These are phyloP conservation scores for Oikopleura vanhoeffeni DNA, from an alignment of 23 tunicate genomes.

Conservation along the genomic window DNA sequence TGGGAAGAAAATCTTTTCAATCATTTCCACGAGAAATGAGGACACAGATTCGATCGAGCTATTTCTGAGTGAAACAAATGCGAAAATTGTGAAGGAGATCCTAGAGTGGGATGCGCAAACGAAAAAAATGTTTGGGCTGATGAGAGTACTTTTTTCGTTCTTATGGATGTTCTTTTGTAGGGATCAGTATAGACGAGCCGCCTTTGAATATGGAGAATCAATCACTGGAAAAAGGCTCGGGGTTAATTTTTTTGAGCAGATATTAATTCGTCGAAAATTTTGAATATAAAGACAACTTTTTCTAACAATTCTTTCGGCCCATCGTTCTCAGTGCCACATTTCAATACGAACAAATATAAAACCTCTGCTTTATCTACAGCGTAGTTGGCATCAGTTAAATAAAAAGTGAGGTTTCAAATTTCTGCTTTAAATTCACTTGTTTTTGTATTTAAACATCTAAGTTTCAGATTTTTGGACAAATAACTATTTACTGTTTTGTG, in stretches of 20 bases:
- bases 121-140: not conserved
- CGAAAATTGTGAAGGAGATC: not conserved
- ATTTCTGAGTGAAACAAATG: not conserved
- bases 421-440: too few relatives aligned
- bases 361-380: too few relatives aligned
- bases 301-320: too few relatives aligned
- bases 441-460: too few relatives aligned
- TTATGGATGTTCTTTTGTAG: slow-evolving; percentile 8
- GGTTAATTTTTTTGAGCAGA: too few relatives aligned
- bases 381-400: too few relatives aligned
- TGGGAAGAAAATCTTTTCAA: not conserved
- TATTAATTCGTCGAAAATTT: too few relatives aligned
- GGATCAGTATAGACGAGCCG: slow-evolving; percentile 1
- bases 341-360: not conserved
- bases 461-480: too few relatives aligned
- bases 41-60: not conserved
- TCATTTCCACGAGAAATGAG: not conserved
- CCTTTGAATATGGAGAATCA: not conserved
- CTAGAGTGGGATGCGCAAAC: not conserved
- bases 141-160: not conserved
- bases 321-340: not conserved
- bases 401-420: too few relatives aligned
- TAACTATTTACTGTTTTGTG: too few relatives aligned
- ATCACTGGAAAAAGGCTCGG: not conserved
- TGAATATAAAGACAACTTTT: too few relatives aligned